These are phyloP conservation scores for Tetranychus urticae DNA, from an alignment of 1,140 invertebrate genomes.

Conservation along the genomic window DNA sequence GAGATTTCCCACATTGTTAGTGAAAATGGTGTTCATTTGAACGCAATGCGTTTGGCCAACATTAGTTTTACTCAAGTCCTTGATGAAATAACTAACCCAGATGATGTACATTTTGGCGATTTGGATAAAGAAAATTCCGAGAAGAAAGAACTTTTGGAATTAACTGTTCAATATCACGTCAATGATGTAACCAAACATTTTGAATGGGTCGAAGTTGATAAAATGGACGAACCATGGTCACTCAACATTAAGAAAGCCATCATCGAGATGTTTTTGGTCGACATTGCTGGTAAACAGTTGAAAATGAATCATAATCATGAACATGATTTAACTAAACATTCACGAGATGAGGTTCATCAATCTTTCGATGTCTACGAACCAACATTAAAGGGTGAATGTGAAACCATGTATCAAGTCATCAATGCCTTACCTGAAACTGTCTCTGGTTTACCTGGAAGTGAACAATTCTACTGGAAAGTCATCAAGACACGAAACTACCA, in stretches of 20 bases:
- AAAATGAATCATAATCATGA: neutral
- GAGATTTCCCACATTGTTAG: neutral
- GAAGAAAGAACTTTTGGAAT: neutral
- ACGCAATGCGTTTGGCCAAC: neutral
- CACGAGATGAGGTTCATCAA: neutral
- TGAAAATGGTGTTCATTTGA: neutral
- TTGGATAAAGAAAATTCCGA: neutral
- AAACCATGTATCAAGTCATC: slow-evolving; percentile 1
- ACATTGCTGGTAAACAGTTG: slow-evolving; percentile 8
- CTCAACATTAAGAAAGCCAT: slow-evolving; percentile 19
- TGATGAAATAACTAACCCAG: neutral
- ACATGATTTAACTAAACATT: neutral
- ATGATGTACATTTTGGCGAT: neutral
- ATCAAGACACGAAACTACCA: neutral
- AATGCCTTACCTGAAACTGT: neutral
- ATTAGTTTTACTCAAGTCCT: neutral
- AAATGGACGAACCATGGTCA: slow-evolving; percentile 17
- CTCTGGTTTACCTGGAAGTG: neutral
- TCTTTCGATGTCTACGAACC: neutral
- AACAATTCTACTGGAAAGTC: neutral
- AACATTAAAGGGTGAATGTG: slow-evolving; percentile 4
- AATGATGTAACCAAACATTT: neutral
- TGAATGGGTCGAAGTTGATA: slow-evolving; percentile 9
- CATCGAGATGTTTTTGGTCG: slow-evolving; percentile 17
- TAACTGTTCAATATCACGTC: neutral